These are phyloP conservation scores for Spatula clypeata DNA, from an alignment of 2,797 vertebrate genomes.

Conservation along the genomic window DNA sequence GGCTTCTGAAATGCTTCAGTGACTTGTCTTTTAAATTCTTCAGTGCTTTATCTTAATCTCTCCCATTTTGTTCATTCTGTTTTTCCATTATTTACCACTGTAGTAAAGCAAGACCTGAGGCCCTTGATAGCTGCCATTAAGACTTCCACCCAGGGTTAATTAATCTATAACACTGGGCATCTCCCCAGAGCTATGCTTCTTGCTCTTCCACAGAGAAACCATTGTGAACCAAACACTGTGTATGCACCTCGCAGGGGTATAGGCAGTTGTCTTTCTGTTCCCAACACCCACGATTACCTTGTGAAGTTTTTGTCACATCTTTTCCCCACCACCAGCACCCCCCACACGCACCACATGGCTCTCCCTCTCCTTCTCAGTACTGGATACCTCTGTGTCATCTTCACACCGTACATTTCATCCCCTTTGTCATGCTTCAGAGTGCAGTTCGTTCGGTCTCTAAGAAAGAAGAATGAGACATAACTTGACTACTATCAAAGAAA, in stretches of 20 bases:
- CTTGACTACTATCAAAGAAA: background rate
- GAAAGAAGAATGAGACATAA: background rate
- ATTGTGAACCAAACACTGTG: background rate
- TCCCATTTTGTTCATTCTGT: background rate
- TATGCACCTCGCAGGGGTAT: accelerated
- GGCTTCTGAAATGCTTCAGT: background rate
- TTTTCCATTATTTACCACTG: background rate
- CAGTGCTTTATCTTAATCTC: background rate
- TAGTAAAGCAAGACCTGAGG: background rate
- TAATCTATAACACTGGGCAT: background rate
- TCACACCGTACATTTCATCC: background rate
- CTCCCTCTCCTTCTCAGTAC: background rate
- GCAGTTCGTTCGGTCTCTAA: background rate
- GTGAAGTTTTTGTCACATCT: background rate
- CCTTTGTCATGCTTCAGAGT: background rate
- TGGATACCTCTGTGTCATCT: background rate
- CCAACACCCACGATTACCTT: accelerated
- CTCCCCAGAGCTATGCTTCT: background rate
- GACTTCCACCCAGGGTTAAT: background rate
- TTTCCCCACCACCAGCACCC: accelerated
- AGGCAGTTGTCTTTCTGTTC: background rate
- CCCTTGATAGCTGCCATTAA: background rate
- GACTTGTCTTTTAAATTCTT: background rate
- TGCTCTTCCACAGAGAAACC: background rate
- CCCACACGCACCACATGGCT: accelerated